Evolutionary conservation across 2,888 invertebrate genomes (phyloP), one percentile per base, ranked within the genome.

Genomic region (Tipula lateralis): DNA sequence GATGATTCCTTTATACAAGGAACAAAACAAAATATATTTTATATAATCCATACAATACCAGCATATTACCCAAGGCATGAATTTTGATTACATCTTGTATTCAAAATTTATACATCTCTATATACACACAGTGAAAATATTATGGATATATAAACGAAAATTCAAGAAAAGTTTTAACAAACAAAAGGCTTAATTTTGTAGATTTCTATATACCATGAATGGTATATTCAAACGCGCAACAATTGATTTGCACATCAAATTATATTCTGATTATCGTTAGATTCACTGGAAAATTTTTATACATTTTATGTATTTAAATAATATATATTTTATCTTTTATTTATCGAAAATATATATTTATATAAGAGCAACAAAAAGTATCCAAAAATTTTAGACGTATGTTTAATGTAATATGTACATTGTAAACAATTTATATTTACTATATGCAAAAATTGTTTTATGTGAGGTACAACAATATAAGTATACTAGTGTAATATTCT

Each of bases 41-140:
- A 9, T 24, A 66, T 66, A 66, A 24, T 24, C 24, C 66, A 66
- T 66, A 66, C 66, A 66, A 66, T 66, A 24, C 66, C 66, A 66
- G 66, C 66, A 66, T 66, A 66, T 66, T 66, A 66, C 66, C 66
- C 66, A 6, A 19, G 66, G 66, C 66, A 66, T 24, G 66, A 66
- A 66, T 66, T 66, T 66, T 66, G 66, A 66, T 66, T 66, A 66
- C 66, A 66, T 66, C 66, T 66, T 66, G 66, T 66, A 66, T 66
- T 66, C 66, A 66, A 66, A 66, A 12, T 66, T 24, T 66, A 66
- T 0, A 66, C 12, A 19, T 24, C 7, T 24, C 19, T 24, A 24
- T 66, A 66, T 24, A 24, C 12, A 66, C 0, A 16, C 39, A 44
- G 19, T 50, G 50, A 19, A 50, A 9, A n/a, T 50, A 50, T 16